Conservation (phyloP, 2,113 vertebrate genomes). For the Odocoileus hemionus region DNA sequence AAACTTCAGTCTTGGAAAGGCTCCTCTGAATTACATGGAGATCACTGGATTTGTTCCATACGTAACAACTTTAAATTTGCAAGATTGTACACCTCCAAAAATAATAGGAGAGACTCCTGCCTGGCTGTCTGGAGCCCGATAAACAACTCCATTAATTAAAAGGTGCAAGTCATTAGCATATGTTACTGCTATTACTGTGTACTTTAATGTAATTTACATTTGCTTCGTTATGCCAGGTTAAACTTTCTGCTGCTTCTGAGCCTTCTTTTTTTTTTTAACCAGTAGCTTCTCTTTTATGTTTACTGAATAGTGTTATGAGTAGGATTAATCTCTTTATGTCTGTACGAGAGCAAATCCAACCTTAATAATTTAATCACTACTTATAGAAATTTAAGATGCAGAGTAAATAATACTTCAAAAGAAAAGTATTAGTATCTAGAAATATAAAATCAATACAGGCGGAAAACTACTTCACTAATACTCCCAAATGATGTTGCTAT, state of each 20-base stretch:
- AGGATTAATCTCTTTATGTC: constrained; percentile 19
- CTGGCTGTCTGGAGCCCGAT: constrained; percentile 50
- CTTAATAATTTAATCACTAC: constrained; percentile 23
- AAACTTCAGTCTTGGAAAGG: constrained; percentile 4
- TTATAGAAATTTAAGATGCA: constrained; percentile 14
- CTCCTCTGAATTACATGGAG: constrained; percentile 15
- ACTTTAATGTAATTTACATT: not conserved
- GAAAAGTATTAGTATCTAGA: not conserved
- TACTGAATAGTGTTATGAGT: not conserved
- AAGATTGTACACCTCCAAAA: constrained; percentile 56
- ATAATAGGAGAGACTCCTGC: constrained; percentile 52
- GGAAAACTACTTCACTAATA: not conserved
- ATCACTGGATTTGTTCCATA: constrained; percentile 29
- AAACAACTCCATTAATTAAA: constrained; percentile 64
- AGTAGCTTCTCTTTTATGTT: not conserved
- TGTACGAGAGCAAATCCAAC: not conserved
- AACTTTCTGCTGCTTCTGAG: not conserved
- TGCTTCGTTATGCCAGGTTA: not conserved
- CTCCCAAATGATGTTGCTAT: not conserved
- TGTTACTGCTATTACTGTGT: not conserved
- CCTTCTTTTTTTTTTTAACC: not conserved
- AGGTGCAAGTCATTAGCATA: constrained; percentile 1
- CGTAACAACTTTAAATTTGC: constrained; percentile 60
- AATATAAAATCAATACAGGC: not conserved
- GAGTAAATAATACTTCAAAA: not conserved